Evolutionary conservation across 2,888 invertebrate genomes (phyloP).

Genomic region (Lithodes maja): DNA sequence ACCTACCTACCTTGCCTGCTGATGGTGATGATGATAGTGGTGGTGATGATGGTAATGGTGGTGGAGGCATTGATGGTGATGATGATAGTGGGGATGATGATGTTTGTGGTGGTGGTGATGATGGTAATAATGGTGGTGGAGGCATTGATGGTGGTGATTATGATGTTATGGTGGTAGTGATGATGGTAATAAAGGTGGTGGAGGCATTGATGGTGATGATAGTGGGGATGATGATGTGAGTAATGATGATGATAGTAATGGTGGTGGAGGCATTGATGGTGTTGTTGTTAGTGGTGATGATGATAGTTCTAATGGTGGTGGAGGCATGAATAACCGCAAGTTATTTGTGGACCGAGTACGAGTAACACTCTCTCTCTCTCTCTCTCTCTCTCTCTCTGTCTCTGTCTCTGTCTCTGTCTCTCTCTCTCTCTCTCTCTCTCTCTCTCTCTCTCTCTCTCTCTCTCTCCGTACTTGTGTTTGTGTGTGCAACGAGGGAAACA

Average conservation of each 20-base stretch:
- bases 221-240: background rate
- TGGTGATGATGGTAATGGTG: constrained; percentile 22
- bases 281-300: background rate
- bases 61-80: background rate
- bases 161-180: background rate
- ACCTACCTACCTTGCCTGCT: background rate
- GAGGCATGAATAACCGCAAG: too few relatives aligned
- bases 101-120: background rate
- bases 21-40: constrained; percentile 25
- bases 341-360: background rate
- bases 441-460: constrained; percentile 35
- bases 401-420: constrained; percentile 20
- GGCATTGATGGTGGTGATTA: background rate
- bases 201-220: background rate
- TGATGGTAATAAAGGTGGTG: background rate
- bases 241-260: background rate
- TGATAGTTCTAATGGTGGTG: background rate
- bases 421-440: constrained; percentile 18
- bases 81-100: background rate
- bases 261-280: background rate
- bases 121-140: background rate
- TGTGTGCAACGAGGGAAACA: too few relatives aligned
- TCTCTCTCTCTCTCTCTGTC: constrained; percentile 15
- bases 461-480: too few relatives aligned
- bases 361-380: background rate